Evolutionary conservation across 2,113 vertebrate species (phyloP), one percentile per base, ranked within the genome.

Genomic region (Corythornis cristatus): DNA sequence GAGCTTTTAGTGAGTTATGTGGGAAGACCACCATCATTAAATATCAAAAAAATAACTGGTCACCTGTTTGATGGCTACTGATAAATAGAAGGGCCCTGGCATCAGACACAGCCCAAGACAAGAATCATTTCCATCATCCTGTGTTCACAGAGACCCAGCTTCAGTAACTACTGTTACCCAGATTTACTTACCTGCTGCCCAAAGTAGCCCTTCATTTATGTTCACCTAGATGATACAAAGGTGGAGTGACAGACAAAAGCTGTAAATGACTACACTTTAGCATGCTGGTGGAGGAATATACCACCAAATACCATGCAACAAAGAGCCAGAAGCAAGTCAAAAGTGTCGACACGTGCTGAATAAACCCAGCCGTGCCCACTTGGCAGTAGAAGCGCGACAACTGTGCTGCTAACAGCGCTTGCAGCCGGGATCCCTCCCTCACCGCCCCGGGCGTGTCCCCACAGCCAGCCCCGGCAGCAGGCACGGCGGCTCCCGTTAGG

Each of bases 351-450:
- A 4, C 5, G 6, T 0, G 65, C 35, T 16, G 70, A 86, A 17
- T 18, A 84, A 56, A 45, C 26, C 51, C 12, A 5, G 51, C 68
- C 64, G 26, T 31, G 40, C 40, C 64, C 54, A 12, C 21, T 10
- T 1, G 40, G 67, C 79, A 40, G 10, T 1, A 8, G 42, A 37
- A 12, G 1, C 0, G 37, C 56, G 15, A 3, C 67, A 31, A 45
- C 71, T 12, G 6, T 2, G 1, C 10, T 6, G 31, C 3, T 9
- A 17, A 10, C 0, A 26, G 53, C 26, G 8, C 3, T 9, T 2
- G 28, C 45, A 5, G 56, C 2, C 19, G 53, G 43, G 37, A 86
- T 23, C 42, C 58, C 26, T 8, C 58, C 8, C 8, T 15, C 1
- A 7, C 2, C 64, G 0, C 8, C 22, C 43, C 2, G 20, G 81